Conservation (phyloP, 2,888 invertebrate species). For the Malacosoma neustria region DNA sequence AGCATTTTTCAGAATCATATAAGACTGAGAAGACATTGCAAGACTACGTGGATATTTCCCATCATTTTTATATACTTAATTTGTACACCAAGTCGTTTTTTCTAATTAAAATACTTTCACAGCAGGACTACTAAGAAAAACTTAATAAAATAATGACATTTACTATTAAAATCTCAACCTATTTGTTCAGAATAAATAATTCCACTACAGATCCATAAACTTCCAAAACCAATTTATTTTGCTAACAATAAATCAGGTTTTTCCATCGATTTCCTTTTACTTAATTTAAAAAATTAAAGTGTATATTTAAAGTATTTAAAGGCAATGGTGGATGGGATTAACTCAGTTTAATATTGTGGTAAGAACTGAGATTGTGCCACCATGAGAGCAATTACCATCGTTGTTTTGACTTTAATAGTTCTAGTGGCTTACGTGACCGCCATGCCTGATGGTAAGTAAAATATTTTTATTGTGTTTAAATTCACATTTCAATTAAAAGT, state of each 20-base stretch:
- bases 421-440: conserved; percentile 15
- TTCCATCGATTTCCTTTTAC: conserved; percentile 10
- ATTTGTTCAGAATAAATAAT: no score
- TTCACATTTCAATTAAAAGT: no score
- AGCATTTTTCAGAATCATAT: no score
- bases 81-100: no score
- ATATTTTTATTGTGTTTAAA: neutral
- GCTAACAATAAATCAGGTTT: neutral
- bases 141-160: no score
- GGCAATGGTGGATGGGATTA: conserved; percentile 1
- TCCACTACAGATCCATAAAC: neutral
- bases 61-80: no score
- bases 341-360: neutral
- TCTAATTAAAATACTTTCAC: no score
- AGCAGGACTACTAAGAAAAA: no score
- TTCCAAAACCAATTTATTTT: neutral
- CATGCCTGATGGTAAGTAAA: conserved; percentile 21
- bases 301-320: conserved; percentile 20
- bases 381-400: conserved; percentile 21
- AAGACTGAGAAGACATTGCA: no score
- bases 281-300: conserved; percentile 10
- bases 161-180: no score
- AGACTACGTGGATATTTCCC: no score
- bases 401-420: conserved; percentile 14
- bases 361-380: conserved; percentile 3